phyloP scores from a whole-genome alignment of 2,113 vertebrate genomes.

The Spermophilus dauricus region DNA sequence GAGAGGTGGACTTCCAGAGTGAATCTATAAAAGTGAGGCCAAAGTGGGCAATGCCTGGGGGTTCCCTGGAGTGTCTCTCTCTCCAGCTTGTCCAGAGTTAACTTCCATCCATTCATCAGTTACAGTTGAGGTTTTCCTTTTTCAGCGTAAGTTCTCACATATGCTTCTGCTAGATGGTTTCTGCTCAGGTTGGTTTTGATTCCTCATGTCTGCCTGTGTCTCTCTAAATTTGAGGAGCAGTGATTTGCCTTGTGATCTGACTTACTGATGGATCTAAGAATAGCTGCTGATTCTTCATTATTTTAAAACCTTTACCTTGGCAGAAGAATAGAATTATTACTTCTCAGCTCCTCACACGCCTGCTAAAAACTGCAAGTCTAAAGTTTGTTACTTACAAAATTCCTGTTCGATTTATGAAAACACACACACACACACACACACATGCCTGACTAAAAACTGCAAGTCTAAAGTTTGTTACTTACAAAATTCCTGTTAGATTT shows the following conservation, averaged over 20 bases:
- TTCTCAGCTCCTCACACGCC: neutral
- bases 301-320: neutral
- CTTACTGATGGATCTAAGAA: neutral
- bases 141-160: no score
- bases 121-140: neutral
- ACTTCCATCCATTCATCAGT: neutral
- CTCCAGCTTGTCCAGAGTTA: neutral
- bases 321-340: neutral
- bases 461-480: neutral
- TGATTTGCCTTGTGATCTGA: neutral
- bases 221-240: neutral
- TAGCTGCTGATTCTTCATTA: neutral
- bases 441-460: neutral
- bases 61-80: neutral
- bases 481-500: neutral
- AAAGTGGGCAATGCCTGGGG: fast-evolving
- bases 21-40: neutral
- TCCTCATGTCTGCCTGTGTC: neutral
- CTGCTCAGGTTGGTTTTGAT: neutral
- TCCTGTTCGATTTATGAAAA: neutral
- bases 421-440: no score
- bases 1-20: neutral
- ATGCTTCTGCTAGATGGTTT: neutral
- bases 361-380: neutral
- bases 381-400: neutral